Evolutionary conservation across 1,140 invertebrate genomes (phyloP).

Genomic region (Drosophila guanche): DNA sequence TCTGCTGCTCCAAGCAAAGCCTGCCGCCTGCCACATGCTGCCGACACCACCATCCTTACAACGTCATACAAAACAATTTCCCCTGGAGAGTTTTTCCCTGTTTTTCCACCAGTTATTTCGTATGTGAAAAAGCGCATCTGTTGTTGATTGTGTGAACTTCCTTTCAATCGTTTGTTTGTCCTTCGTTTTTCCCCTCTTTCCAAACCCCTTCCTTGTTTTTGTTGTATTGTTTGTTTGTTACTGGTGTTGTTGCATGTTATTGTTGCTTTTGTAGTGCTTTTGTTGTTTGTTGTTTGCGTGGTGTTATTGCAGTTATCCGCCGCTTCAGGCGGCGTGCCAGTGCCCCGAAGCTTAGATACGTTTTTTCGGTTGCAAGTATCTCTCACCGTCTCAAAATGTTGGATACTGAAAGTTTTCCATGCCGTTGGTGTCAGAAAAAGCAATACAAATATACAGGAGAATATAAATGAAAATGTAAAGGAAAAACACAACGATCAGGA

Average conservation of each 20-base stretch:
- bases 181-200: constrained; percentile 16
- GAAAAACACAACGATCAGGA: too few species aligned
- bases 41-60: constrained; percentile 10
- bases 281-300: constrained; percentile 39
- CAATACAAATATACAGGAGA: too few species aligned
- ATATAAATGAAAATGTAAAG: too few species aligned
- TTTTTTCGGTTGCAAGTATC: constrained; percentile 6
- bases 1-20: constrained; percentile 24
- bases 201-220: constrained; percentile 21
- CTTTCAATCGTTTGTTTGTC: constrained; percentile 80
- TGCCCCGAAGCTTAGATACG: constrained; percentile 40
- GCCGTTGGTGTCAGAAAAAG: too few species aligned
- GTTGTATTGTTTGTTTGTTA: constrained; percentile 48
- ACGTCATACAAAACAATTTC: constrained; percentile 76
- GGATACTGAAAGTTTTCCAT: too few species aligned
- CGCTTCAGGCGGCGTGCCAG: constrained; percentile 41
- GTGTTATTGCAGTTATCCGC: constrained; percentile 79
- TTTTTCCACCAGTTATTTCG: constrained; percentile 67
- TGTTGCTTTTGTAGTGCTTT: constrained; percentile 17
- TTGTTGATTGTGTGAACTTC: constrained; percentile 80
- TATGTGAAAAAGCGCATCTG: constrained; percentile 81
- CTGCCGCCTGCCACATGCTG: background rate
- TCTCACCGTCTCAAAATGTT: too few species aligned
- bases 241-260: constrained; percentile 28
- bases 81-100: constrained; percentile 77